A percentile compares a stretch with the other conserved stretches of the same genome.
phyloP scores from a whole-genome alignment of 1,140 invertebrate species.

The Arctopsyche grandis region DNA sequence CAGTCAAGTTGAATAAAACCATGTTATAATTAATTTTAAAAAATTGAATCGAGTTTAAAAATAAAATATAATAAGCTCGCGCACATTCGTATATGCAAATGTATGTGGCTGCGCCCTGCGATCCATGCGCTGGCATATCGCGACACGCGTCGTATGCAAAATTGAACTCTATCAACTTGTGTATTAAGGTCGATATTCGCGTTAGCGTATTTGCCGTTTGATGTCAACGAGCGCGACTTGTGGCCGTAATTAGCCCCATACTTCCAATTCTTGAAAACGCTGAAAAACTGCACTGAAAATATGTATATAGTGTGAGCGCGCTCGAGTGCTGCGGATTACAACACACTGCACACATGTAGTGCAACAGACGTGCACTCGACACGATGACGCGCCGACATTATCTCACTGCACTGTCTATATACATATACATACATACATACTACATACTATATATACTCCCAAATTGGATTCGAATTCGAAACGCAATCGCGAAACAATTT shows the following conservation, averaged over 20 bases:
- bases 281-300: constrained; percentile 27
- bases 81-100: not conserved
- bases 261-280: constrained; percentile 32
- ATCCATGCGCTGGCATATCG: not conserved
- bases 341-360: not conserved
- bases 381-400: not conserved
- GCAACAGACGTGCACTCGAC: not conserved
- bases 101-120: not conserved
- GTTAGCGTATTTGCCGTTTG: not conserved
- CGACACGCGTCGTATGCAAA: not conserved
- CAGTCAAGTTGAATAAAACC: too few relatives aligned
- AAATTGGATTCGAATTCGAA: too few relatives aligned
- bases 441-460: too few relatives aligned
- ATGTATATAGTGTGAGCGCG: too few relatives aligned
- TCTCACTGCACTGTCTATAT: too few relatives aligned
- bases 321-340: too few relatives aligned
- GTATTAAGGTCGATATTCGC: not conserved
- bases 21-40: too few relatives aligned
- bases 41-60: too few relatives aligned
- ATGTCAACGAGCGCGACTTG: constrained; percentile 32
- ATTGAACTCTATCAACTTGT: not conserved
- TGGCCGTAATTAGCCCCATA: constrained; percentile 36
- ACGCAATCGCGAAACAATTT: too few relatives aligned
- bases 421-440: too few relatives aligned
- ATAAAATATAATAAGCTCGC: not conserved